A percentile compares a stretch with the other conserved stretches of the same genome.
Conservation (phyloP, 1,140 invertebrate species). For the Drosophila quadrilineata region DNA sequence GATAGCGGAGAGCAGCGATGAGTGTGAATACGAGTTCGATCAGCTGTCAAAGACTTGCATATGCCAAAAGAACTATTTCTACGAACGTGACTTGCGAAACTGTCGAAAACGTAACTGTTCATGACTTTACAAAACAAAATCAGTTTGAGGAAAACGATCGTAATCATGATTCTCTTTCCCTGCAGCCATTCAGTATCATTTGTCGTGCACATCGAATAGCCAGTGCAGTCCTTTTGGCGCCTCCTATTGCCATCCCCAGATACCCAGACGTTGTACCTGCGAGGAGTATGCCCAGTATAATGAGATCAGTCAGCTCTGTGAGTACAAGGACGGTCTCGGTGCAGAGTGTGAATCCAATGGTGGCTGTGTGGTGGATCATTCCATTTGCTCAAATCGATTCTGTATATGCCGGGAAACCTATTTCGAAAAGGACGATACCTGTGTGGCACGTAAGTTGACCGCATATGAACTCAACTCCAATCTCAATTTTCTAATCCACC, state of each 20-base stretch:
- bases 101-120: constrained; percentile 80
- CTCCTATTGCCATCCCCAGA: constrained; percentile 62
- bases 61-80: constrained; percentile 80
- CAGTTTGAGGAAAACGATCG: background rate
- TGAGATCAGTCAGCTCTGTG: constrained; percentile 68
- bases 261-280: constrained; percentile 73
- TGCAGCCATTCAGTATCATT: constrained; percentile 74
- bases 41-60: constrained; percentile 68
- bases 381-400: constrained; percentile 76
- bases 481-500: no score
- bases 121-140: no score
- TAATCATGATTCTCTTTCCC: background rate
- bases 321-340: constrained; percentile 67
- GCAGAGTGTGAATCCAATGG: constrained; percentile 69
- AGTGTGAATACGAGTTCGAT: constrained; percentile 74
- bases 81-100: constrained; percentile 65
- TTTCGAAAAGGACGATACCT: constrained; percentile 67
- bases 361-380: constrained; percentile 70
- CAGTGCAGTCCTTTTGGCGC: constrained; percentile 80
- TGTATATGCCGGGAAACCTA: constrained; percentile 81
- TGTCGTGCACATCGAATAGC: constrained; percentile 76
- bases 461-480: no score
- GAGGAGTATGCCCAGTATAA: constrained; percentile 75
- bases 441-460: constrained; percentile 50
- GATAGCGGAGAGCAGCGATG: constrained; percentile 78